Conservation (phyloP, 2,797 vertebrate genomes). For the Hemibagrus guttatus region DNA sequence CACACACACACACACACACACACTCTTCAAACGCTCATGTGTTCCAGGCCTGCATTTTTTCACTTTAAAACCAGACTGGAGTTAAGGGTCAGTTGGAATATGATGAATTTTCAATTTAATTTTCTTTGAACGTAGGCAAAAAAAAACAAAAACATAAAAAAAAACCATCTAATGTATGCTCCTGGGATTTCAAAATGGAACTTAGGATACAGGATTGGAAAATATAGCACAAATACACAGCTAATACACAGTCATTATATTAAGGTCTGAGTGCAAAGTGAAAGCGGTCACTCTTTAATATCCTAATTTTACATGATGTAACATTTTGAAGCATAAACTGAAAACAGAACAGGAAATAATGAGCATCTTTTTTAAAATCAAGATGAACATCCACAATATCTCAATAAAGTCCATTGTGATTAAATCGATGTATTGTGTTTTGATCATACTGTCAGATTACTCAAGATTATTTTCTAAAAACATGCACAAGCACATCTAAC, state of each 20-base stretch:
- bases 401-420: neutral
- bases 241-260: neutral
- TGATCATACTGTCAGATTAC: neutral
- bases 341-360: neutral
- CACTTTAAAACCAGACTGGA: neutral
- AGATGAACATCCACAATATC: neutral
- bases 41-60: constrained; percentile 27
- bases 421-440: neutral
- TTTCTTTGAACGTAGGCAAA: neutral
- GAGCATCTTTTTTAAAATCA: neutral
- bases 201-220: neutral
- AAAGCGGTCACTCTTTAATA: neutral
- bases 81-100: constrained; percentile 6
- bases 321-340: neutral
- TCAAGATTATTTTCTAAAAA: neutral
- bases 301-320: neutral
- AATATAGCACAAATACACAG: neutral
- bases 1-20: neutral
- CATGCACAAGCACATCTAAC: neutral
- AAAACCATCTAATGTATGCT: neutral
- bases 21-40: constrained; percentile 19
- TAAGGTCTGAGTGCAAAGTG: neutral
- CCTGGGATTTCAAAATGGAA: neutral
- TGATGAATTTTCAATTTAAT: neutral
- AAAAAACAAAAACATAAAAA: too few species aligned